Base-by-base conservation (phyloP, 2,888 invertebrate species). In the Ennomos quercinarius region DNA sequence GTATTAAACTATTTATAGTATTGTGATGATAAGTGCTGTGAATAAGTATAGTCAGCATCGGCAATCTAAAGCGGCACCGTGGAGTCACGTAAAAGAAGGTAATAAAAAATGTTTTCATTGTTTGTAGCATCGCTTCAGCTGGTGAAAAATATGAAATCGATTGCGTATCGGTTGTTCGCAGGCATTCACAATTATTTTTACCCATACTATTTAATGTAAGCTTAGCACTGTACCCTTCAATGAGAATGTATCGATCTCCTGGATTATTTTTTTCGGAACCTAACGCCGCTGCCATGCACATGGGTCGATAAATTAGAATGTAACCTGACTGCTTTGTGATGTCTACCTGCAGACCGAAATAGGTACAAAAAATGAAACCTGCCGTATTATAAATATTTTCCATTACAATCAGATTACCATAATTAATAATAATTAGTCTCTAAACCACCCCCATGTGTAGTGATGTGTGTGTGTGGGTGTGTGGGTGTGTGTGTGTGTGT, bases 1-100 rank as follows among this genome's bases (percentile, higher is more conserved):
- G 81, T 77, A 75, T 75, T 71, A 73, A 80, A 78, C 60, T 82
- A 83, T 83, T 79, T 82, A 89, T 83, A 80, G 84, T 84, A 89
- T 89, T 91, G 92, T 92, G 92, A 92, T 92, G 92, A 88, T 89
- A 92, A 89, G 92, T 92, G 92, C 83, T 90, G 91, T 91, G 91
- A 86, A 81, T 91, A 91, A 89, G 85, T 89, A 89, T 91, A 91
- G 81, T 88, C 85, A 87, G 84, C 86, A 83, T 85, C 89, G 91
- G 91, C 86, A 91, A 88, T 78, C 84, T 87, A 93, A 93, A 89
- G 87, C 93, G 90, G 93, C 93, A 93, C 91, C 93, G 93, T 93
- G 93, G 93, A 93, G 93, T 93, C 93, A 87, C 91, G 92, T 91
- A 93, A 93, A 93, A 89, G 93, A 91, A 93, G 93, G 93, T 93